phyloP scores from a whole-genome alignment of 2,888 invertebrate species.

The Lissonota sp. region DNA sequence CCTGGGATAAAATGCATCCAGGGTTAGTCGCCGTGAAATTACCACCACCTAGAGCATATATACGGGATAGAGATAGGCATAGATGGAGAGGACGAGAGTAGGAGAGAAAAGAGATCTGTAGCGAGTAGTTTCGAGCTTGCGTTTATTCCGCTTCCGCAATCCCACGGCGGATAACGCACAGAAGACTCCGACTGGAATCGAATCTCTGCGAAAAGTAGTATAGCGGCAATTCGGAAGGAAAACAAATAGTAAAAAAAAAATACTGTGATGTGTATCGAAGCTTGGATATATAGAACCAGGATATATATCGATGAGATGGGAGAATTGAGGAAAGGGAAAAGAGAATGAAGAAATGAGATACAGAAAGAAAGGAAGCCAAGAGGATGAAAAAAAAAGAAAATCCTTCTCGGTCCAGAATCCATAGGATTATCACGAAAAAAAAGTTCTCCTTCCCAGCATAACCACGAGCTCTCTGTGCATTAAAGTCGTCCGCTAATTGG shows the following conservation, averaged over 20 bases:
- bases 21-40: slow-evolving; percentile 78
- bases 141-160: slow-evolving; percentile 8
- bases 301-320: slow-evolving; percentile 5
- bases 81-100: slow-evolving; percentile 56
- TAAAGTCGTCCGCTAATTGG: slow-evolving; percentile 78
- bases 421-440: slow-evolving; percentile 74
- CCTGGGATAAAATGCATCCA: slow-evolving; percentile 73
- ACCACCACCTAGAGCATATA: slow-evolving; percentile 69
- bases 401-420: slow-evolving; percentile 54
- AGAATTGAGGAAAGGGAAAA: slow-evolving; percentile 2
- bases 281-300: too few relatives aligned
- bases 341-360: slow-evolving; percentile 9
- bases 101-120: slow-evolving; percentile 33
- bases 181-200: neutral
- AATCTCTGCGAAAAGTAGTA: slow-evolving; percentile 9
- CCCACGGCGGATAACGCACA: neutral
- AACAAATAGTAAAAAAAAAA: neutral
- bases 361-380: slow-evolving; percentile 12
- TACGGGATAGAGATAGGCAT: slow-evolving; percentile 60
- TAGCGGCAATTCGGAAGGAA: slow-evolving; percentile 4
- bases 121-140: slow-evolving; percentile 28
- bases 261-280: neutral
- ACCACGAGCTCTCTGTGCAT: slow-evolving; percentile 64
- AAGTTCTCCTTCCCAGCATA: slow-evolving; percentile 66
- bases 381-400: slow-evolving; percentile 9